phyloP scores from a whole-genome alignment of 2,113 vertebrate species.

The Dicerorhinus sumatrensis region DNA sequence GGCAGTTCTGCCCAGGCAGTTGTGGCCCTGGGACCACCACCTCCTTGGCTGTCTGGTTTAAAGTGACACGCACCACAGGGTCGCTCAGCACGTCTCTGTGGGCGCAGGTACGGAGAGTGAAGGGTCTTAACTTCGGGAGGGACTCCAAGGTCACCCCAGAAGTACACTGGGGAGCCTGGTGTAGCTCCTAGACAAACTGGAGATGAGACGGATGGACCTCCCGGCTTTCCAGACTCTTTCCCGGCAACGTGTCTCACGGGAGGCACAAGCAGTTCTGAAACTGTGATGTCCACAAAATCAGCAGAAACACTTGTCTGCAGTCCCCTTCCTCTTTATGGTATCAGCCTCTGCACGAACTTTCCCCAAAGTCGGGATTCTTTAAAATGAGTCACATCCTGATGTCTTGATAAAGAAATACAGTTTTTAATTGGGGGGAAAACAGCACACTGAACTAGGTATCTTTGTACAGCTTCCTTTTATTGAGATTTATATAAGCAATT shows the following conservation, averaged over 20 bases:
- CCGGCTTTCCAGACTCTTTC: too few species aligned
- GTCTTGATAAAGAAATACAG: neutral
- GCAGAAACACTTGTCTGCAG: neutral
- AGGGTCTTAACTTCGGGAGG: neutral
- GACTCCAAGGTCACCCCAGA: neutral
- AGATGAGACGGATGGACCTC: rapidly evolving
- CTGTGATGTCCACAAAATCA: too few species aligned
- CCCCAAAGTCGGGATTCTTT: neutral
- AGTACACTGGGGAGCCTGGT: neutral
- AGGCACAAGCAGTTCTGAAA: neutral
- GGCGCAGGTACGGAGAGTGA: neutral
- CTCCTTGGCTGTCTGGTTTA: neutral
- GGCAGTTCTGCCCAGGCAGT: neutral
- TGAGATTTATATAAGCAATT: constrained; percentile 91
- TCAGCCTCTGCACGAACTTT: neutral
- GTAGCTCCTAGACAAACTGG: neutral
- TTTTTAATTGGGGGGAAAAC: neutral
- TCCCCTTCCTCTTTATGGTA: neutral
- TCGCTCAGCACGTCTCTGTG: neutral
- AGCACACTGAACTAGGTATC: neutral
- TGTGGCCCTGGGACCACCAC: neutral
- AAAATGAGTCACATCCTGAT: neutral
- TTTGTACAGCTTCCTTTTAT: constrained; percentile 91
- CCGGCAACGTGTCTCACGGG: rapidly evolving
- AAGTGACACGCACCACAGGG: rapidly evolving